phyloP scores from a whole-genome alignment of 2,797 vertebrate genomes.

The Echiichthys vipera region DNA sequence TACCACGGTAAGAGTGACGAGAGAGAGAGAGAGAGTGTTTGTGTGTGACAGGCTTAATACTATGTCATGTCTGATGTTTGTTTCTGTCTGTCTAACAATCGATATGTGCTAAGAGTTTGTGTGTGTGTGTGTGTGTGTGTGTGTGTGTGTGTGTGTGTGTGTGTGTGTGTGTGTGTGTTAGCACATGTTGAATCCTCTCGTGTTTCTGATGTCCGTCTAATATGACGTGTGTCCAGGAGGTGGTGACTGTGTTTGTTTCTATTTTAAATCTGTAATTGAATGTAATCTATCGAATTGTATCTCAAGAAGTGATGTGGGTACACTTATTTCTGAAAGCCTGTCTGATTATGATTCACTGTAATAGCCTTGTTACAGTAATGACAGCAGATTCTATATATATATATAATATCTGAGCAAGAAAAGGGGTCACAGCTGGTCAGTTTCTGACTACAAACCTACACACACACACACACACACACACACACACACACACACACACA shows the following conservation, averaged over 20 bases:
- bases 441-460: constrained; percentile 13
- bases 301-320: neutral
- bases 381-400: constrained; percentile 37
- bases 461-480: constrained; percentile 9
- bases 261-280: constrained; percentile 18
- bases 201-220: constrained; percentile 1
- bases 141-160: constrained; percentile 15
- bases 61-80: constrained; percentile 20
- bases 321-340: too few species aligned
- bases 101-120: constrained; percentile 7
- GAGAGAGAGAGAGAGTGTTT: neutral
- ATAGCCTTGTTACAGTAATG: constrained; percentile 44
- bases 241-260: constrained; percentile 26
- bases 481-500: constrained; percentile 2
- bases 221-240: constrained; percentile 25
- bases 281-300: neutral
- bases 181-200: neutral
- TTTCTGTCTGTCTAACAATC: constrained; percentile 25
- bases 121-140: neutral
- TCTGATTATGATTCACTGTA: constrained; percentile 36
- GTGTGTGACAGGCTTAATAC: neutral
- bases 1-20: constrained; percentile 87
- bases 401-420: constrained; percentile 28
- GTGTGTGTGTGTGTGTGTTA: neutral
- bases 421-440: constrained; percentile 21